Base-by-base conservation (phyloP, 2,888 invertebrate genomes). In the Odontocerum albicorne region DNA sequence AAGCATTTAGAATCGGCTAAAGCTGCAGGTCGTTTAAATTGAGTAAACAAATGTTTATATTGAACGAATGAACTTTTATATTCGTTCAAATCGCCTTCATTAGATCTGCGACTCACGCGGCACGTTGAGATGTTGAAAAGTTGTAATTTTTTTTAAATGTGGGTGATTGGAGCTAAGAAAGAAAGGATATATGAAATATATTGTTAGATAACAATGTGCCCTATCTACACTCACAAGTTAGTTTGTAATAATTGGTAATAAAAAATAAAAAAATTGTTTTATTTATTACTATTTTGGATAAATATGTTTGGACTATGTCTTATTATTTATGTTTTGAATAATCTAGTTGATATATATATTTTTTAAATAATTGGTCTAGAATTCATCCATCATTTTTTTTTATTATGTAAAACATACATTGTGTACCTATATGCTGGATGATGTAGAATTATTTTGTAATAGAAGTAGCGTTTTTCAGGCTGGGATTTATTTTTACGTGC, bases 221-320 rank as follows among this genome's bases (percentile, higher is more conserved):
- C 60, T 60, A 60, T 60, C 57, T 60, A 60, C 60, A 60, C 57
- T 51, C 57, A 60, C 57, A 49, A n/a, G n/a, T 43, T 60, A 50
- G 43, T 33, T 53, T 49, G 55, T 57, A 49, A 49, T 39, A 53
- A 43, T 46, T 57, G 39, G 51, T 58, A 50, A 44, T 50, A 36
- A 27, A 47, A 27, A 39, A n/a, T 32, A 16, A 17, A 16, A 44
- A 1, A 3, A 42, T 40, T 49, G 19, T 51, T 40, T 44, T 44
- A 44, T 51, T 42, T 27, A 43, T 22, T 27, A 22, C 22, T 43
- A 27, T 22, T 22, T n/a, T n/a, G n/a, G n/a, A n/a, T n/a, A n/a
- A n/a, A n/a, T n/a, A n/a, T n/a, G n/a, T n/a, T n/a, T n/a, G n/a
- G n/a, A n/a, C n/a, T n/a, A n/a, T n/a, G n/a, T n/a, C n/a, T n/a